Evolutionary conservation across 1,140 invertebrate species (phyloP), one percentile per base, ranked within the genome.

Genomic region (Homarus americanus): DNA sequence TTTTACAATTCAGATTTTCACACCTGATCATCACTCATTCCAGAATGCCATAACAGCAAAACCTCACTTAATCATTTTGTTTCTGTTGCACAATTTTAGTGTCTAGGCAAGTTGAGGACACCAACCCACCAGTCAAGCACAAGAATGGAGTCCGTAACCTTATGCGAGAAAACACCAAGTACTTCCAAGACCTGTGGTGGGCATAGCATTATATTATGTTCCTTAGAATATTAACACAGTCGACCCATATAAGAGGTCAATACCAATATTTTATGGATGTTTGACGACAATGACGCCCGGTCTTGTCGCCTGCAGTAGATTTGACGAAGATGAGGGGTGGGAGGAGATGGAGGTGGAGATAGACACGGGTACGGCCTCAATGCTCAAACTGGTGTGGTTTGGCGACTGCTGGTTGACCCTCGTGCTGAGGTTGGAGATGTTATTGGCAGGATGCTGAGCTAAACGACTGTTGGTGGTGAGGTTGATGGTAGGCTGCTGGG

Each of bases 271-370:
- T 92, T 93, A 93, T 58, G 89, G 91, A 49, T 93, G 92, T 58
- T 93, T 93, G 32, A 93, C 92, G 41, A 93, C 92, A 83, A 93
- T 93, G 24, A 93, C 92, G 32, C 92, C 92, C 73, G 92, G 92
- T 87, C 92, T 89, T 38, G 92, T 78, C 9, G 92, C 80, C 53
- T 93, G 92, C 20, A 88, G 79, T n/a, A 91, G 63, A 38, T 53
- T 78, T 78, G 75, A 41, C 10, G 86, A 69, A 24, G 75, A 53
- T 24, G 84, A 73, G 49, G 91, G 44, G 44, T 58, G n/a, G 49
- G 78, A 73, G 15, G 91, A 53, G 2, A 85, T 78, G 69, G 84
- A 66, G 38, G 84, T 87, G 36, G 85, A 91, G 58, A 91, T 91
- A 66, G 83, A 87, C 32, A 90, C 80, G 36, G 88, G 80, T 24